Evolutionary conservation across 2,888 invertebrate genomes (phyloP).

Genomic region (Pachymerium ferrugineum): DNA sequence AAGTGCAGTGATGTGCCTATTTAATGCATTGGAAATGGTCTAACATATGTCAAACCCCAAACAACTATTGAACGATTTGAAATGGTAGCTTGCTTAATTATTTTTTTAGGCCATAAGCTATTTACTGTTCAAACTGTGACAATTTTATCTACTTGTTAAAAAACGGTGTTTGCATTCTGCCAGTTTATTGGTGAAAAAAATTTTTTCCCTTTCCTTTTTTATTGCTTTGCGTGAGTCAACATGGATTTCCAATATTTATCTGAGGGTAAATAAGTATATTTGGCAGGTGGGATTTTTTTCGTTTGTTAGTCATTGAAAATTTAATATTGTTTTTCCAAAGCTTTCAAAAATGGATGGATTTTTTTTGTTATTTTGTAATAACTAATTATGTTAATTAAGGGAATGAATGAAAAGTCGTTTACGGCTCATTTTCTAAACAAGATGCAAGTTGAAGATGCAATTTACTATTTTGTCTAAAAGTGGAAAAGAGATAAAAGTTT

Average conservation of each 20-base stretch:
- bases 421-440: too few species aligned
- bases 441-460: too few species aligned
- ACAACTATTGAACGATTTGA: too few species aligned
- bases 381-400: not conserved
- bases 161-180: conserved; percentile 4
- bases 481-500: conserved; percentile 2
- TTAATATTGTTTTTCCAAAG: too few species aligned
- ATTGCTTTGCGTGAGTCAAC: conserved; percentile 23
- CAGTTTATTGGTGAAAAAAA: conserved; percentile 17
- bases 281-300: not conserved
- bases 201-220: not conserved
- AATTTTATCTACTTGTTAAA: not conserved
- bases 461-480: conserved; percentile 10
- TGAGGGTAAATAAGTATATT: conserved; percentile 16
- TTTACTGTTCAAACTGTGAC: not conserved
- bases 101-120: too few species aligned
- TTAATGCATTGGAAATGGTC: too few species aligned
- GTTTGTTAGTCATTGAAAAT: not conserved
- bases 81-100: too few species aligned
- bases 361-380: not conserved
- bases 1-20: too few species aligned
- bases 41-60: too few species aligned
- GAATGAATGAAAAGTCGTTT: too few species aligned
- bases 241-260: conserved; percentile 25
- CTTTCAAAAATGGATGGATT: too few species aligned